Evolutionary conservation across 2,888 invertebrate species (phyloP), one percentile per base, ranked within the genome.

Genomic region (Choristoneura rosaceana): DNA sequence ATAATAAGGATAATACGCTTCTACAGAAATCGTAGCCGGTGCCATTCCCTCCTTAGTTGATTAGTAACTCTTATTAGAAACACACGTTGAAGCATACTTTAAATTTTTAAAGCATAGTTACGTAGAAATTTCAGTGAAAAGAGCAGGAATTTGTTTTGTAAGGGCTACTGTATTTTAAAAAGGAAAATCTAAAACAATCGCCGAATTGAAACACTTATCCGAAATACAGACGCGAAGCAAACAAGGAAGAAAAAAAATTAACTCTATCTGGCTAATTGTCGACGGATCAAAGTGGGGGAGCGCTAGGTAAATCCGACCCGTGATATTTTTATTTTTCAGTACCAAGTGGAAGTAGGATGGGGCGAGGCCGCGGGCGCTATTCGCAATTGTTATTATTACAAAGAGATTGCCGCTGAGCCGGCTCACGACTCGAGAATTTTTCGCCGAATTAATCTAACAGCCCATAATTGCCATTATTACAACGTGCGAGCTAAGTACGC

Each of bases 341-440:
- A 70, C 69, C 73, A 78, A 78, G 76, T 74, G 78, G 75, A 79
- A 76, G 84, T 75, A 81, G 81, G 83, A 82, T 77, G 82, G 81
- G 84, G 79, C 79, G 77, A 78, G 73, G 87, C 92, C 90, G 84
- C 86, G 84, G 87, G 93, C 90, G 85, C 81, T 87, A 87, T 89
- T 88, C 86, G 88, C 93, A 93, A 93, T 93, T 92, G 92, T 93
- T 93, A 90, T 93, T 93, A 93, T 93, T 93, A 93, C 92, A 93
- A 91, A 91, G 91, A 93, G 90, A 89, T 90, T 88, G 87, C 86
- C 82, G 86, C 85, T 89, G 88, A 92, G 89, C 92, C 89, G 89
- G 90, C 89, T 93, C 89, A 87, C 80, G 79, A 81, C 84, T 85
- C 81, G 80, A 82, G 83, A 82, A 79, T 89, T 92, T 92, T 90